Evolutionary conservation across 2,888 invertebrate genomes (phyloP).

Genomic region (Fragum whitleyi): DNA sequence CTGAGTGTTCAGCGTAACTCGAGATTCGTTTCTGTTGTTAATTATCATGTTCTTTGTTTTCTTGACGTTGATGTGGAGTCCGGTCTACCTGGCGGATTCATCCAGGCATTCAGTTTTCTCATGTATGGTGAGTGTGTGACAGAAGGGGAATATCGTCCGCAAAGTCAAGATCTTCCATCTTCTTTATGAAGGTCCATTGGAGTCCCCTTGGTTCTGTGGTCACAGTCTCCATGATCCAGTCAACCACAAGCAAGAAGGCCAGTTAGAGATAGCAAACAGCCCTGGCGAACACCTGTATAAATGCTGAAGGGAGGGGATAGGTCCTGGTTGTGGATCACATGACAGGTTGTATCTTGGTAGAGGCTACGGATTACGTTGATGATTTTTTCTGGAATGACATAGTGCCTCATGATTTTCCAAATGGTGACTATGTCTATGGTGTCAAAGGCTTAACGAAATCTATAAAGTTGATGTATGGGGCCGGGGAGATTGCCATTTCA

Average conservation of each 20-base stretch:
- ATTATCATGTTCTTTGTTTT: not conserved
- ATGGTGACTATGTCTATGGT: no score
- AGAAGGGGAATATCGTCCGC: slow-evolving; percentile 6
- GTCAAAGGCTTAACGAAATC: no score
- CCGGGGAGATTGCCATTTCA: no score
- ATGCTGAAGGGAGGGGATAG: not conserved
- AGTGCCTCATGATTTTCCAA: no score
- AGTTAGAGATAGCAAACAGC: not conserved
- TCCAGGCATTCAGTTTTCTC: not conserved
- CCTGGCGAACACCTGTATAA: not conserved
- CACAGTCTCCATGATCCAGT: not conserved
- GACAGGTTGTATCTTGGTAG: no score
- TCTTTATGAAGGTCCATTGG: not conserved
- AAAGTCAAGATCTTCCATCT: not conserved
- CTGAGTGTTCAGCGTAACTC: not conserved
- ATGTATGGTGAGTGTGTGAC: not conserved
- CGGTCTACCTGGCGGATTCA: not conserved
- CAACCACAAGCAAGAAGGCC: not conserved
- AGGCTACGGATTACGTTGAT: no score
- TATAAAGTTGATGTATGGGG: no score
- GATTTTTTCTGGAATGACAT: no score
- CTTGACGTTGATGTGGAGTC: not conserved
- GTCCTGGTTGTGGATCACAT: no score
- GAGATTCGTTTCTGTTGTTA: not conserved
- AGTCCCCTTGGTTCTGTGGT: not conserved